A percentile compares a stretch with the other conserved stretches of the same genome.
These are phyloP conservation scores for Lophius americanus DNA, from an alignment of 2,797 vertebrate genomes.

Conservation along the genomic window DNA sequence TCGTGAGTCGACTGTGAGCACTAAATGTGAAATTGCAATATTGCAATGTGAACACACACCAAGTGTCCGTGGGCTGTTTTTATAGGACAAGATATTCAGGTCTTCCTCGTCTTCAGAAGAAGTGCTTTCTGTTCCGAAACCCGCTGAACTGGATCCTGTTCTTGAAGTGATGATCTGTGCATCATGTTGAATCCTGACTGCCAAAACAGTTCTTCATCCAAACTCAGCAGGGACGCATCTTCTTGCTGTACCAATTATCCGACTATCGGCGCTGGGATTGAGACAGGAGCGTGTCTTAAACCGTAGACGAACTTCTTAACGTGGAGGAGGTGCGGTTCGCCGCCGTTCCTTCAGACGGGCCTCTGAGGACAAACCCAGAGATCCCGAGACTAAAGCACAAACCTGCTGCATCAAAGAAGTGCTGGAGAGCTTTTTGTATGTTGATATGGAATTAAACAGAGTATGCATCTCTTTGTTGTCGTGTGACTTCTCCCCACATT, in stretches of 20 bases:
- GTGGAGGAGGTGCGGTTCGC: slow-evolving; percentile 70
- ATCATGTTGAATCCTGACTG: slow-evolving; percentile 81
- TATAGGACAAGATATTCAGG: slow-evolving; percentile 92
- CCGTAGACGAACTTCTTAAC: slow-evolving; percentile 59
- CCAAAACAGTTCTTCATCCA: slow-evolving; percentile 81
- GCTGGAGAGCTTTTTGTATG: slow-evolving; percentile 78
- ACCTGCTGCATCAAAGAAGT: slow-evolving; percentile 79
- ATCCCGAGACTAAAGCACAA: slow-evolving; percentile 85
- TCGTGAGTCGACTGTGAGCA: slow-evolving; percentile 93
- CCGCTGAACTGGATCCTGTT: slow-evolving; percentile 92
- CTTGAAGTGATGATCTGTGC: slow-evolving; percentile 83
- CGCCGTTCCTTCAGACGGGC: slow-evolving; percentile 56
- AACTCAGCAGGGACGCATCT: slow-evolving; percentile 78
- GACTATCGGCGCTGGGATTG: slow-evolving; percentile 65
- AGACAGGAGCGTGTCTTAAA: slow-evolving; percentile 65
- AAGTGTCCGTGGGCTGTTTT: slow-evolving; percentile 85
- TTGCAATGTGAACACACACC: slow-evolving; percentile 86
- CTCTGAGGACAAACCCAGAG: slow-evolving; percentile 60
- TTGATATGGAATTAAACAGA: slow-evolving; percentile 72
- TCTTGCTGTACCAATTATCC: slow-evolving; percentile 71
- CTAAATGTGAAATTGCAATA: slow-evolving; percentile 93
- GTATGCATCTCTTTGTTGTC: slow-evolving; percentile 76
- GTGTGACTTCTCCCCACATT: slow-evolving; percentile 77
- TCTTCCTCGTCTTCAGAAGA: slow-evolving; percentile 99
- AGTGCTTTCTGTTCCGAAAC: slow-evolving; percentile 98